Conservation (phyloP, 2,797 vertebrate species). For the Ataeniobius toweri region DNA sequence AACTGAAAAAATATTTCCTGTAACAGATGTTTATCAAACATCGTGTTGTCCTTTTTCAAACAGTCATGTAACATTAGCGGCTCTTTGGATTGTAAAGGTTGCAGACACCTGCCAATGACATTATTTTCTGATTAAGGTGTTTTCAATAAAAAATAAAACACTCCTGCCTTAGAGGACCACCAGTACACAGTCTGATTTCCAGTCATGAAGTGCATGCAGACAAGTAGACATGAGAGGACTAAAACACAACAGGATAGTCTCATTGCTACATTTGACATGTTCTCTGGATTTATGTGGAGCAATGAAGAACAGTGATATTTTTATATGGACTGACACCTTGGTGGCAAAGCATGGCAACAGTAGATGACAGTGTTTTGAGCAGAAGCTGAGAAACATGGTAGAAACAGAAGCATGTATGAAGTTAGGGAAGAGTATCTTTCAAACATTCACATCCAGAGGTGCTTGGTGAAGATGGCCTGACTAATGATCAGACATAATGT, state of each 20-base stretch:
- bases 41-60: neutral
- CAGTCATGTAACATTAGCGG: neutral
- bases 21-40: neutral
- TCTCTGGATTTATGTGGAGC: slow-evolving; percentile 12
- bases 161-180: neutral
- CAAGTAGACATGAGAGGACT: slow-evolving; percentile 53
- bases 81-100: no score
- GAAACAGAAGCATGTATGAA: slow-evolving; percentile 10
- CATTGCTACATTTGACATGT: slow-evolving; percentile 18
- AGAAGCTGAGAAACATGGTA: slow-evolving; percentile 10
- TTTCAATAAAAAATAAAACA: no score
- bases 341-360: slow-evolving; percentile 8
- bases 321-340: slow-evolving; percentile 1
- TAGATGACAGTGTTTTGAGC: slow-evolving; percentile 10
- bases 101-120: no score
- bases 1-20: neutral
- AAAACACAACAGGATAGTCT: slow-evolving; percentile 14
- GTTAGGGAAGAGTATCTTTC: neutral
- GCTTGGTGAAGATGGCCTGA: slow-evolving; percentile 23
- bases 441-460: neutral
- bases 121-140: no score
- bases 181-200: slow-evolving; percentile 20
- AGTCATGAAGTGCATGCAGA: slow-evolving; percentile 67
- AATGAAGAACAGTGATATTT: slow-evolving; percentile 7
- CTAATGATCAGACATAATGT: slow-evolving; percentile 19